These are phyloP conservation scores for Cecropterus lyciades DNA, from an alignment of 1,140 invertebrate genomes.

Conservation along the genomic window DNA sequence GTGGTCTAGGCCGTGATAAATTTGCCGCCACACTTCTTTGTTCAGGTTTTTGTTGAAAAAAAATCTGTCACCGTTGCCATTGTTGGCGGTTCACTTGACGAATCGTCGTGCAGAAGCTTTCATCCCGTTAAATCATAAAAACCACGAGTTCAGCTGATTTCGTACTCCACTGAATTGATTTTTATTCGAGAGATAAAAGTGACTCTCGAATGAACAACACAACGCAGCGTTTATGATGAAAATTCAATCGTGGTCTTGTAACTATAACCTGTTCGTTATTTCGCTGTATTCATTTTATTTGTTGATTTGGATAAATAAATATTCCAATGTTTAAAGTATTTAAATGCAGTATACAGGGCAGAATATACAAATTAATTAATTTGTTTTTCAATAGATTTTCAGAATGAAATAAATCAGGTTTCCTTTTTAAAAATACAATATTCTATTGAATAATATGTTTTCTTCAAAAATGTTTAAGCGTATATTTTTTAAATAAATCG, in stretches of 20 bases:
- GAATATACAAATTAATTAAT: too few species aligned
- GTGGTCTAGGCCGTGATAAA: conserved; percentile 60
- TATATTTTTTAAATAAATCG: too few species aligned
- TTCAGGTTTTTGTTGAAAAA: conserved; percentile 57
- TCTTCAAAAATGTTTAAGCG: too few species aligned
- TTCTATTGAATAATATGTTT: too few species aligned
- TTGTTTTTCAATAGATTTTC: too few species aligned
- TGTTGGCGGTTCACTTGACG: conserved; percentile 50
- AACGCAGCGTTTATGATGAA: conserved; percentile 13
- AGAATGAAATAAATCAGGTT: too few species aligned
- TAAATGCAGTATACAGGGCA: too few species aligned
- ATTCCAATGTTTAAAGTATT: neutral
- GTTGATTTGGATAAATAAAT: neutral
- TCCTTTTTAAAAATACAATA: too few species aligned
- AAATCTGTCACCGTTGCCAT: conserved; percentile 47
- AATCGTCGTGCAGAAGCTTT: conserved; percentile 29
- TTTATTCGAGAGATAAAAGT: conserved; percentile 22
- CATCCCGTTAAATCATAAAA: conserved; percentile 37
- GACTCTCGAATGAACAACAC: conserved; percentile 20
- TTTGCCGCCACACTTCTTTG: conserved; percentile 57
- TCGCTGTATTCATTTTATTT: neutral
- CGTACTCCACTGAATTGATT: conserved; percentile 28
- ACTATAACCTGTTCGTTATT: conserved; percentile 2
- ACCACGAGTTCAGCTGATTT: conserved; percentile 32
- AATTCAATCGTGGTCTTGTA: conserved; percentile 24